A percentile compares a stretch with the other conserved stretches of the same genome.
phyloP scores from a whole-genome alignment of 2,113 vertebrate genomes.

The Dunckerocampus dactyliophorus region DNA sequence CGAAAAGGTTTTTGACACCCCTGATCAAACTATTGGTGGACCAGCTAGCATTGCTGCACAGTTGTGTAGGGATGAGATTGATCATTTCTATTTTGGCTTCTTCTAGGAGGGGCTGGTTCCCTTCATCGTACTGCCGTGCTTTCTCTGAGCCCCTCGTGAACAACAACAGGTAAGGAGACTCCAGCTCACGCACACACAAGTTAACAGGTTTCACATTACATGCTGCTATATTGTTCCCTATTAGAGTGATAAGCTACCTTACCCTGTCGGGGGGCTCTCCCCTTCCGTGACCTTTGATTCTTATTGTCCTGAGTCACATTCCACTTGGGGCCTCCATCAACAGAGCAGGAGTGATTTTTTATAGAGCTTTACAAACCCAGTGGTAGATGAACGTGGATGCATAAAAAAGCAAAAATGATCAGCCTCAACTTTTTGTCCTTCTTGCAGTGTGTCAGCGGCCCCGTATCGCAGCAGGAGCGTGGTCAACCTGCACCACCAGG shows the following conservation, averaged over 20 bases:
- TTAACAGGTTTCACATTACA: constrained; percentile 50
- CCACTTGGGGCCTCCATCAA: background rate
- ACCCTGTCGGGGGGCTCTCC: constrained; percentile 27
- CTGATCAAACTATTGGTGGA: too few relatives aligned
- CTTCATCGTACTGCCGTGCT: constrained; percentile 83
- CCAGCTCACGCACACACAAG: constrained; percentile 29
- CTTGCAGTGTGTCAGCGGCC: constrained; percentile 30
- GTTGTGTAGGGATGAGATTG: too few relatives aligned
- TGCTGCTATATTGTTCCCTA: constrained; percentile 48
- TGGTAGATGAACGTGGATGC: background rate
- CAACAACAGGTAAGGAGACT: constrained; percentile 74
- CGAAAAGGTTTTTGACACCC: too few relatives aligned
- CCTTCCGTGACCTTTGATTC: constrained; percentile 48
- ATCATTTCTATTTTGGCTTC: constrained; percentile 11
- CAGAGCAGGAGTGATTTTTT: background rate
- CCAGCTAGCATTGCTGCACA: too few relatives aligned
- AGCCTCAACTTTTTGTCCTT: background rate
- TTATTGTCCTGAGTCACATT: constrained; percentile 7
- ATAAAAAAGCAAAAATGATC: background rate
- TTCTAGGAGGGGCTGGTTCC: constrained; percentile 94
- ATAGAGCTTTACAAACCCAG: background rate
- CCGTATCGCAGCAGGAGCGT: constrained; percentile 84
- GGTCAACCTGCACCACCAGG: constrained; percentile 83
- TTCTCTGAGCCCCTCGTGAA: constrained; percentile 79
- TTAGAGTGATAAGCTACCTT: constrained; percentile 40